Evolutionary conservation across 23 tunicate species (phyloP).

Genomic region (Corella eumyota): DNA sequence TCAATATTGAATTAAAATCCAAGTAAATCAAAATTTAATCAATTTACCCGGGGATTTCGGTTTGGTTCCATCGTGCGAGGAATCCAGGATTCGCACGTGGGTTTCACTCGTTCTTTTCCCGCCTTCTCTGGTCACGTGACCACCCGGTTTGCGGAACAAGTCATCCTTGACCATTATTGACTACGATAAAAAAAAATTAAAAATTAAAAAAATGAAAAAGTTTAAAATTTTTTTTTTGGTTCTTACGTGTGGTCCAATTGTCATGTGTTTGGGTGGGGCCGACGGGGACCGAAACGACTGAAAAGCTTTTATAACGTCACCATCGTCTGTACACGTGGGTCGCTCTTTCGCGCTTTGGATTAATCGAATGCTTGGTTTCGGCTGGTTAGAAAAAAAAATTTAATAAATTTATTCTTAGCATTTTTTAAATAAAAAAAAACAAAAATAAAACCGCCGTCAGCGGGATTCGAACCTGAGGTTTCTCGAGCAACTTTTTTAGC

Average conservation of each 20-base stretch:
- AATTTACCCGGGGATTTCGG: slow-evolving; percentile 4
- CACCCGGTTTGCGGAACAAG: not conserved
- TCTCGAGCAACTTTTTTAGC: slow-evolving; percentile 42
- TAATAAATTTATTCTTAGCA: not conserved
- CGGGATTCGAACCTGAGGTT: slow-evolving; percentile 28
- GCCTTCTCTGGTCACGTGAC: not conserved
- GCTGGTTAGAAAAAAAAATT: slow-evolving; percentile 1
- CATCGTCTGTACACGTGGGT: slow-evolving; percentile 10
- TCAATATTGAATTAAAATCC: too few relatives aligned
- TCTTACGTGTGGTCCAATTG: slow-evolving; percentile 50
- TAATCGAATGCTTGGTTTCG: slow-evolving; percentile 17
- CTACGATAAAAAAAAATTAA: too few relatives aligned
- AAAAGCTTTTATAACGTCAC: slow-evolving; percentile 11
- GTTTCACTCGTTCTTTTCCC: slow-evolving; percentile 6
- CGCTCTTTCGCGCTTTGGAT: slow-evolving; percentile 56
- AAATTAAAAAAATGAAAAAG: too few relatives aligned
- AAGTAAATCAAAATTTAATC: too few relatives aligned
- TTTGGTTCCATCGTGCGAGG: not conserved
- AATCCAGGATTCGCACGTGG: slow-evolving; percentile 14
- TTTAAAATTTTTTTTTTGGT: too few relatives aligned
- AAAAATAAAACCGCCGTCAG: not conserved
- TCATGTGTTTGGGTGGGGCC: slow-evolving; percentile 88
- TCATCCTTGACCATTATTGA: slow-evolving; percentile 3
- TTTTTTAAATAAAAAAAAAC: not conserved
- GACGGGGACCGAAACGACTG: slow-evolving; percentile 89